A percentile compares a stretch with the other conserved stretches of the same genome.
Conservation (phyloP, 2,888 invertebrate genomes). For the Biston betularia region DNA sequence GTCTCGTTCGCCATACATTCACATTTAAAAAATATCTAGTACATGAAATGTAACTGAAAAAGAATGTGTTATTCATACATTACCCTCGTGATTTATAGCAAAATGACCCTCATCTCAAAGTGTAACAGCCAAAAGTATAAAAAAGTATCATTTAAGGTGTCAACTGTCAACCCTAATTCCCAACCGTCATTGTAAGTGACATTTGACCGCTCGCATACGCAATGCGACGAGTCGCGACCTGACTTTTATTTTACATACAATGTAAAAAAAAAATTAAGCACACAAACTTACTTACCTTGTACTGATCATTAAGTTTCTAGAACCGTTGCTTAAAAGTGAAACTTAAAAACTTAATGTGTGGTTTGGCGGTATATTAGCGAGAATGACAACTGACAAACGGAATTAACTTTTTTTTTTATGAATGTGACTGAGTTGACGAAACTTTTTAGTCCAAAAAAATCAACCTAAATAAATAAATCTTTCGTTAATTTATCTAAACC, state of each 20-base stretch:
- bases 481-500: too few species aligned
- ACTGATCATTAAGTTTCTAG: constrained; percentile 30
- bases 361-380: constrained; percentile 8
- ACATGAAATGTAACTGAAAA: too few species aligned
- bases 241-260: constrained; percentile 77
- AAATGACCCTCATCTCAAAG: neutral
- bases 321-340: constrained; percentile 29
- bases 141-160: constrained; percentile 3
- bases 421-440: too few species aligned
- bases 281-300: constrained; percentile 25
- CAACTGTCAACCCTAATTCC: constrained; percentile 40
- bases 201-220: constrained; percentile 78
- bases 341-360: constrained; percentile 11
- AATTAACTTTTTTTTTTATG: neutral
- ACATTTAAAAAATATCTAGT: too few species aligned
- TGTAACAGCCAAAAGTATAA: neutral
- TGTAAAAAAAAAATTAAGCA: constrained; percentile 51
- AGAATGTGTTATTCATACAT: neutral
- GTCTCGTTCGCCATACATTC: too few species aligned
- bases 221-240: constrained; percentile 77
- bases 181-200: constrained; percentile 72
- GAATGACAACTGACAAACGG: constrained; percentile 13
- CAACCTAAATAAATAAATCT: too few species aligned
- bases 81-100: neutral
- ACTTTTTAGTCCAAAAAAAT: too few species aligned